phyloP scores from a whole-genome alignment of 2,113 vertebrate genomes.

The Varanus komodoensis region DNA sequence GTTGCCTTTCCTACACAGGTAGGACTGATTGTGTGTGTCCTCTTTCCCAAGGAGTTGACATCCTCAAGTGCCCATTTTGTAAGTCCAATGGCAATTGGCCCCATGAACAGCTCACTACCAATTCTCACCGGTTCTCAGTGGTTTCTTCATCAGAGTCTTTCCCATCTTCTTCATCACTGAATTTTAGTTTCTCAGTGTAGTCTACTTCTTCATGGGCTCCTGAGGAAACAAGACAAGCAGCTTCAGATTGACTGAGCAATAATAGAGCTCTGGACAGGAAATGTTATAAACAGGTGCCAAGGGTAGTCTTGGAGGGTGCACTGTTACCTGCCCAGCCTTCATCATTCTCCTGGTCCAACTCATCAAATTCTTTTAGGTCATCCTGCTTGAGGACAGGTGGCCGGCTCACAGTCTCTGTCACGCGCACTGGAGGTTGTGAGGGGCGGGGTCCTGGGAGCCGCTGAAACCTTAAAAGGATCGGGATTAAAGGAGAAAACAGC shows the following conservation, averaged over 20 bases:
- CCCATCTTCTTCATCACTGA: conserved; percentile 94
- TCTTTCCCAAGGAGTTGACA: not conserved
- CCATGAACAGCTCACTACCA: not conserved
- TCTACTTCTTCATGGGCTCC: conserved; percentile 95
- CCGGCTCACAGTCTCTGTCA: conserved; percentile 84
- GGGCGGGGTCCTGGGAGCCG: conserved; percentile 82
- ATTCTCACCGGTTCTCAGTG: conserved; percentile 76
- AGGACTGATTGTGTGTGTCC: not conserved
- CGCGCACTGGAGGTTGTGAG: conserved; percentile 80
- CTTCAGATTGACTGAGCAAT: not conserved
- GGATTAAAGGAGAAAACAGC: not conserved
- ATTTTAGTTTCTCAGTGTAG: conserved; percentile 94
- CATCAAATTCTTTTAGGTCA: conserved; percentile 93
- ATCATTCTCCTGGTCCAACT: conserved; percentile 92
- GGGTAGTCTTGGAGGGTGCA: not conserved
- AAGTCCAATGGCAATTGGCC: not conserved
- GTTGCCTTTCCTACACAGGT: not conserved
- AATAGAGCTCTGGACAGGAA: not conserved
- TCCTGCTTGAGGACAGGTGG: conserved; percentile 94
- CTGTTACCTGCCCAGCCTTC: conserved; percentile 92
- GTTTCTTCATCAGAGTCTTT: conserved; percentile 87
- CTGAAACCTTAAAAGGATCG: conserved; percentile 78
- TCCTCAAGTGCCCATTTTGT: not conserved
- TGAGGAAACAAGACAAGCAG: conserved; percentile 40
- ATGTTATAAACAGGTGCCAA: not conserved